Conservation (phyloP, 2,113 vertebrate species). For the Podocnemis expansa region DNA sequence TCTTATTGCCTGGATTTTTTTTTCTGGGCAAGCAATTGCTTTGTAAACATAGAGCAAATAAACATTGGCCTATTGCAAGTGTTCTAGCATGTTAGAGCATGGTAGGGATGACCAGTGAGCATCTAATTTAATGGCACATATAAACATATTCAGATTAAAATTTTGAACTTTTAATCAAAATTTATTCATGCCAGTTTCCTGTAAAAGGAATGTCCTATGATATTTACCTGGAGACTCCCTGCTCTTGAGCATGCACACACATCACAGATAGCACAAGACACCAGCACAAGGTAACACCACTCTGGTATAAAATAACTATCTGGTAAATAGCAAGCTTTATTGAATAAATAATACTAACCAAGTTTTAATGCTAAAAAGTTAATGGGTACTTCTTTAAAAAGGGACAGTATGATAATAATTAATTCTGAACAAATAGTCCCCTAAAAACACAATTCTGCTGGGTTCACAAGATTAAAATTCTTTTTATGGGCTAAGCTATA, state of each 20-base stretch:
- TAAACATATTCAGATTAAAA: not conserved
- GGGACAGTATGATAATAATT: not conserved
- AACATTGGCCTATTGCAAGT: not conserved
- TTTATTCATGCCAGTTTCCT: not conserved
- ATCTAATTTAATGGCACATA: not conserved
- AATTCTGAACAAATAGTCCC: not conserved
- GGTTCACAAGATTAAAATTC: constrained; percentile 40
- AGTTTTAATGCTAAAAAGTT: not conserved
- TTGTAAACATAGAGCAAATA: not conserved
- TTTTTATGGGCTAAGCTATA: constrained; percentile 15
- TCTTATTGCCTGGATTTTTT: not conserved
- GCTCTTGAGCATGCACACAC: not conserved
- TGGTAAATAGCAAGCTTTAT: constrained; percentile 5
- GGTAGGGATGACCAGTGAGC: not conserved
- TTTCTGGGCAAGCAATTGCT: constrained; percentile 1
- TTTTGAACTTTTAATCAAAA: not conserved
- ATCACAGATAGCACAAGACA: constrained; percentile 17
- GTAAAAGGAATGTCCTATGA: rapidly evolving
- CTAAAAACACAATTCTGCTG: constrained; percentile 28
- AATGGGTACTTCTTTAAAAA: not conserved
- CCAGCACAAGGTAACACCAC: constrained; percentile 16
- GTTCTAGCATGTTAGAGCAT: not conserved
- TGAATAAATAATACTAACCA: not conserved
- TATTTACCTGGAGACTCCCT: not conserved
- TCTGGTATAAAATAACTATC: not conserved